A percentile compares a stretch with the other conserved stretches of the same genome.
phyloP scores from a whole-genome alignment of 2,888 invertebrate genomes.

The Hecatera dysodea region DNA sequence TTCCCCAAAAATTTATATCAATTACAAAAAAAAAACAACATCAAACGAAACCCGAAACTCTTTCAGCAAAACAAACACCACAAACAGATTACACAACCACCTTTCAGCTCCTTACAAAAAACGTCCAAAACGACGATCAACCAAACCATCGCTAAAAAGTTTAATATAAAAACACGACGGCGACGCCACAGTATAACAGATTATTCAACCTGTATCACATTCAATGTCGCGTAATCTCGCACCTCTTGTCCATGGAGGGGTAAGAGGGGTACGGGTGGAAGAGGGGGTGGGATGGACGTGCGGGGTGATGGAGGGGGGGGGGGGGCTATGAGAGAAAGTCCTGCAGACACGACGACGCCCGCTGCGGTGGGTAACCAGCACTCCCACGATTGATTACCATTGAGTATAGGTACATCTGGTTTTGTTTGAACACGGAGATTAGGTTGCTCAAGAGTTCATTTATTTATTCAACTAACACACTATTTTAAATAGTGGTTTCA shows the following conservation, averaged over 20 bases:
- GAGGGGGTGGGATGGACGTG: background rate
- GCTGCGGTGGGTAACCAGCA: conserved; percentile 43
- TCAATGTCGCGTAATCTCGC: conserved; percentile 66
- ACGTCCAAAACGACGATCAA: conserved; percentile 11
- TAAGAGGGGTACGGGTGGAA: background rate
- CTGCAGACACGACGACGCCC: conserved; percentile 66
- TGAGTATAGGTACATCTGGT: conserved; percentile 36
- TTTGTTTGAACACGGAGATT: conserved; percentile 3
- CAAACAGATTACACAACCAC: conserved; percentile 16
- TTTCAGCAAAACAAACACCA: conserved; percentile 15
- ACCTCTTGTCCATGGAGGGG: conserved; percentile 45
- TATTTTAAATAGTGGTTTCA: no score
- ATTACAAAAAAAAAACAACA: background rate
- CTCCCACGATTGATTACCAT: conserved; percentile 37
- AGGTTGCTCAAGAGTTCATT: background rate
- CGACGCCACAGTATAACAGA: conserved; percentile 46
- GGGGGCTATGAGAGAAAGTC: conserved; percentile 70
- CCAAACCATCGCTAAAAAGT: conserved; percentile 35
- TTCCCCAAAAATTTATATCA: background rate
- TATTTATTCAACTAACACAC: no score
- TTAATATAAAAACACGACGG: conserved; percentile 34
- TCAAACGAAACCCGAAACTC: background rate
- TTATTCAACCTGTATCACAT: conserved; percentile 68
- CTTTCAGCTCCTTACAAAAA: conserved; percentile 39
- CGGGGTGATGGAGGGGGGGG: conserved; percentile 8